These are phyloP conservation scores for Dryobotodes eremita DNA, from an alignment of 2,888 invertebrate species.

Conservation along the genomic window DNA sequence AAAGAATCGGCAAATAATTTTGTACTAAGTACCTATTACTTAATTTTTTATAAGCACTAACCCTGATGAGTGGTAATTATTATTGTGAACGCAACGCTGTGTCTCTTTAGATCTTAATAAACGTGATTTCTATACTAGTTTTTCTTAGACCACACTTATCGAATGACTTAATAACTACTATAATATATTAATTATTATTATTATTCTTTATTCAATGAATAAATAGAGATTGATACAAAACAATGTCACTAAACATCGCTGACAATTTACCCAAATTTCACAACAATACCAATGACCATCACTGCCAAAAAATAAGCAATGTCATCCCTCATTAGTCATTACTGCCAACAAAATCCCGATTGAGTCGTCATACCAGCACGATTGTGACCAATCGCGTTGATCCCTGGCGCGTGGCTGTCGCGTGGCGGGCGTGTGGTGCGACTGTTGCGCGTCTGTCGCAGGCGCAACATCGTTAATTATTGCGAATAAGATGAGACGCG, in stretches of 20 bases:
- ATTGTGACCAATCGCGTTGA: slow-evolving; percentile 76
- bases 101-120: not conserved
- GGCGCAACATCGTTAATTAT: slow-evolving; percentile 79
- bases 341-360: slow-evolving; percentile 81
- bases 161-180: not conserved
- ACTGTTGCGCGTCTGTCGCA: slow-evolving; percentile 69
- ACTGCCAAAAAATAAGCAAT: slow-evolving; percentile 79
- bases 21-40: too few species aligned
- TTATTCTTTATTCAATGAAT: too few species aligned
- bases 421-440: slow-evolving; percentile 72
- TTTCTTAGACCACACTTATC: not conserved
- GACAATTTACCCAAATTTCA: slow-evolving; percentile 13
- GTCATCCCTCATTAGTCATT: slow-evolving; percentile 88
- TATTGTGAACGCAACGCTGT: too few species aligned
- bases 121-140: not conserved
- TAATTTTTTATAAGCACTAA: too few species aligned
- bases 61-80: too few species aligned
- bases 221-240: too few species aligned
- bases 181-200: too few species aligned
- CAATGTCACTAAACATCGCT: too few species aligned
- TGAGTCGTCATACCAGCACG: slow-evolving; percentile 77
- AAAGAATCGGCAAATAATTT: too few species aligned
- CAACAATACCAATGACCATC: slow-evolving; percentile 31
- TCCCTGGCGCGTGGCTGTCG: slow-evolving; percentile 79
- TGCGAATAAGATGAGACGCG: slow-evolving; percentile 72